These are phyloP conservation scores for Limosa lapponica DNA, from an alignment of 2,797 vertebrate species.

Conservation along the genomic window DNA sequence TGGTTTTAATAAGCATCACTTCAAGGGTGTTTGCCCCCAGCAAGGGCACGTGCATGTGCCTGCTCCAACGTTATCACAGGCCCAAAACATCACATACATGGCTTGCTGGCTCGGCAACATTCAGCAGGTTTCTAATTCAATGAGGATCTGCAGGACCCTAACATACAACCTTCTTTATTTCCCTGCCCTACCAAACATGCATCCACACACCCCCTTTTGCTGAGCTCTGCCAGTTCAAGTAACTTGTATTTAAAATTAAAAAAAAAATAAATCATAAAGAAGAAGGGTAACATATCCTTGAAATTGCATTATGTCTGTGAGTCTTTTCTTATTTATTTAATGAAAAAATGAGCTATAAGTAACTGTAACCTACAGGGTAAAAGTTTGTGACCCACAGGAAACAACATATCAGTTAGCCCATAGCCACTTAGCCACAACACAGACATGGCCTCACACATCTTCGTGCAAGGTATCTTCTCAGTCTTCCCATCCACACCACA, in stretches of 20 bases:
- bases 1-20: not conserved
- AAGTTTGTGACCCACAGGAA: not conserved
- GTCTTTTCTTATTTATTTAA: not conserved
- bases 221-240: not conserved
- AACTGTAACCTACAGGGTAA: not conserved
- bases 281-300: not conserved
- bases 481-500: not conserved
- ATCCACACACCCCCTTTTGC: rapidly evolving
- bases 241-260: not conserved
- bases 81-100: not conserved
- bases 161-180: not conserved
- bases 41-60: rapidly evolving
- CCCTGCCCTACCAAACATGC: not conserved
- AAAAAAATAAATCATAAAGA: not conserved
- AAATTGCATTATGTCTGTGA: not conserved
- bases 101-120: not conserved
- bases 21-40: not conserved
- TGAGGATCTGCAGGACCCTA: not conserved
- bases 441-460: not conserved
- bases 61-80: not conserved
- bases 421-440: not conserved
- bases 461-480: not conserved
- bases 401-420: not conserved
- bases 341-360: not conserved
- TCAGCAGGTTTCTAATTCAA: not conserved